Base-by-base conservation (phyloP, 2,888 invertebrate genomes). In the Pollenia labialis region DNA sequence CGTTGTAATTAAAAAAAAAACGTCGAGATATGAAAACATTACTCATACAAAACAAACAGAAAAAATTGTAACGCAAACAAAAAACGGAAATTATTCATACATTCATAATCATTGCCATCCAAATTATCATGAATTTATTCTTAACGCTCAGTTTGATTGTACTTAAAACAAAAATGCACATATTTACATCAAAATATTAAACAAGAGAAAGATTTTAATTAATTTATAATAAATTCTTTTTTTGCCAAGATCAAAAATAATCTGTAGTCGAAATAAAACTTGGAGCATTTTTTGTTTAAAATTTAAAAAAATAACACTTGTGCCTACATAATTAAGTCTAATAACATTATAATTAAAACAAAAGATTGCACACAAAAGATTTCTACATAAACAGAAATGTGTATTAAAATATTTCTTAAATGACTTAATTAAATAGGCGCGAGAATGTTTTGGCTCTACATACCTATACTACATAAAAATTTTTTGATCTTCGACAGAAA, bases 121-220 rank as follows among this genome's bases (percentile, higher is more conserved):
- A 58, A 68, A 68, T 54, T 62, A 83, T 80, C 81, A 84, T 84
- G 72, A 75, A 81, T 74, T 64, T 71, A 69, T 87, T 87, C 87
- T 77, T 60, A 87, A 77, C 87, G 87, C 87, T 84, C 87, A 77
- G 87, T 87, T 87, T 87, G 84, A 87, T 87, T 87, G 81, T 77
- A 54, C 66, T 74, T 75, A 66, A 58, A 64, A 74, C 23, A 66
- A 87, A 86, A 87, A 87, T 87, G 87, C 87, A 87, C 87, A 87
- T 87, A 87, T 87, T 84, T 75, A 23, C 48, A 66, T 10, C 3
- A 54, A 54, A 54, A 46, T 46, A 18, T 52, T 52, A 16, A 32
- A 32, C 32, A 52, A 52, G 23, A 52, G 18, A n/a, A 52, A 12
- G 23, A 18, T 56, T 23, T 56, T 16, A 56, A 32, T 6, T 32